A percentile compares a stretch with the other conserved stretches of the same genome.
Conservation (phyloP, 2,888 invertebrate genomes). For the Cyaniris semiargus region DNA sequence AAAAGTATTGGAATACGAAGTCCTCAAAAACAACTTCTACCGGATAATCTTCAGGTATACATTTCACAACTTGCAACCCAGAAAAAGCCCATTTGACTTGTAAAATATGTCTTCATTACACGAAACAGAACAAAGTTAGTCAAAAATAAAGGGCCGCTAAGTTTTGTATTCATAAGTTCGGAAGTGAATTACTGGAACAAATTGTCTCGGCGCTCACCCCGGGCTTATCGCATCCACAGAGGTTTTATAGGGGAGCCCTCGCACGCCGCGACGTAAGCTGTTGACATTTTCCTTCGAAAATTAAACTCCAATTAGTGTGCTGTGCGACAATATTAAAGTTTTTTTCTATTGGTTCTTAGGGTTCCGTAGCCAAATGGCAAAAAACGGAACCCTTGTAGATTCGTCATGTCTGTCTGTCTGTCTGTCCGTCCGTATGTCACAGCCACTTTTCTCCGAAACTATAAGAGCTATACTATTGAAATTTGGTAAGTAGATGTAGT, state of each 20-base stretch:
- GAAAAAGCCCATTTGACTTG: slow-evolving; percentile 49
- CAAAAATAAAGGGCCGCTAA: slow-evolving; percentile 63
- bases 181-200: slow-evolving; percentile 77
- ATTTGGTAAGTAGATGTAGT: no score
- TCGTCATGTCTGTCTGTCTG: no score
- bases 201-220: slow-evolving; percentile 76
- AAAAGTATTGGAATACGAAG: background rate
- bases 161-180: slow-evolving; percentile 75
- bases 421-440: no score
- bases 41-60: slow-evolving; percentile 10
- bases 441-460: no score
- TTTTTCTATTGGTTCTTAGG: background rate
- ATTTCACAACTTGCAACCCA: slow-evolving; percentile 38
- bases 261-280: slow-evolving; percentile 61
- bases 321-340: background rate
- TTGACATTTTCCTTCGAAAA: slow-evolving; percentile 66
- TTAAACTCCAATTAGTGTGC: slow-evolving; percentile 68
- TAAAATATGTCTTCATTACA: slow-evolving; percentile 64
- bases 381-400: no score
- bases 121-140: slow-evolving; percentile 65
- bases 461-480: no score
- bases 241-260: slow-evolving; percentile 72
- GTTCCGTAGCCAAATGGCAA: no score
- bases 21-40: background rate
- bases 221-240: slow-evolving; percentile 53